Evolutionary conservation across 2,797 vertebrate genomes (phyloP).

Genomic region (Limosa lapponica): DNA sequence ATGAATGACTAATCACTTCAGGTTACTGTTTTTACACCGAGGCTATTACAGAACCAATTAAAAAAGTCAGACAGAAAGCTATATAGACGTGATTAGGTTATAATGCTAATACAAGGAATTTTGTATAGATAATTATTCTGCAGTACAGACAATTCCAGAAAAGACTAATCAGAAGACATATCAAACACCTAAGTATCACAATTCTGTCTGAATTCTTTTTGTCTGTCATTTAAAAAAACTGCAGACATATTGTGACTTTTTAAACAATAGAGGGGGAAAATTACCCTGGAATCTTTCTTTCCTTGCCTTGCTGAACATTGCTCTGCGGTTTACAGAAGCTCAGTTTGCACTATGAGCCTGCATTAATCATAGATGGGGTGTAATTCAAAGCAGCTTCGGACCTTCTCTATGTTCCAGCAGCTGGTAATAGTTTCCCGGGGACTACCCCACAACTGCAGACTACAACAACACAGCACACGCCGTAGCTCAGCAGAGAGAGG

Average conservation of each 20-base stretch:
- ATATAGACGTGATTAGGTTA: constrained; percentile 41
- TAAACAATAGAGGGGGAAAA: neutral
- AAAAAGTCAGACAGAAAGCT: constrained; percentile 24
- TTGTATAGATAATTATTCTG: constrained; percentile 38
- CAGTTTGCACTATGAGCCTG: neutral
- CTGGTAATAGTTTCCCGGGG: neutral
- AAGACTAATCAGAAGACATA: constrained; percentile 23
- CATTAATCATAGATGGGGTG: neutral
- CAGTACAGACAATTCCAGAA: constrained; percentile 28
- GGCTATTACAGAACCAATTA: constrained; percentile 53
- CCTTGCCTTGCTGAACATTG: neutral
- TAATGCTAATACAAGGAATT: constrained; percentile 37
- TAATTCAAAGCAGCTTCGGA: neutral
- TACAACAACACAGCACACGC: neutral
- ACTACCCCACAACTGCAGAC: neutral
- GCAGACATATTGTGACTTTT: neutral
- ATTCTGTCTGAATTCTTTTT: neutral
- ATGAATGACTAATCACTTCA: constrained; percentile 57
- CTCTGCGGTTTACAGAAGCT: neutral
- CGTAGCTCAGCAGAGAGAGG: neutral
- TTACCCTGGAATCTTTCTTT: neutral
- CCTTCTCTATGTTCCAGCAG: neutral
- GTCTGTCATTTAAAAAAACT: neutral
- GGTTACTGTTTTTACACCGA: constrained; percentile 24
- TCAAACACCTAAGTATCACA: constrained; percentile 22